These are phyloP conservation scores for Portevinia maculata DNA, from an alignment of 2,888 invertebrate species.

Conservation along the genomic window DNA sequence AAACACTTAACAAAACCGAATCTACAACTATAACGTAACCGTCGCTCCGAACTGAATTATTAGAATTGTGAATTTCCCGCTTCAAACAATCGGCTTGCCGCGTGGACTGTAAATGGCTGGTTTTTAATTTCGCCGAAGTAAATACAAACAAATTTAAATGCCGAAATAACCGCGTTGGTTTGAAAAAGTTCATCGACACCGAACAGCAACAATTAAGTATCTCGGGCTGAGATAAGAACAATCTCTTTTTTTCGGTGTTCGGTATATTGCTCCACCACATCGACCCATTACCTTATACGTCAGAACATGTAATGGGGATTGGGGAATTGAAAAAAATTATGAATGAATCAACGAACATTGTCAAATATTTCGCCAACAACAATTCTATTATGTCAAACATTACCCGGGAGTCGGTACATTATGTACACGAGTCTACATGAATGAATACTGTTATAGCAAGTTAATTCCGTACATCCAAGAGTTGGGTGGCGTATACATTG, in stretches of 20 bases:
- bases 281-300: conserved; percentile 4
- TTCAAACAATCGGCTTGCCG: not conserved
- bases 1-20: conserved; percentile 24
- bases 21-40: conserved; percentile 38
- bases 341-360: conserved; percentile 55
- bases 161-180: not conserved
- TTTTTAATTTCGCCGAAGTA: conserved; percentile 15
- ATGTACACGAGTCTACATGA: not conserved
- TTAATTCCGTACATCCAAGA: not conserved
- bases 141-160: not conserved
- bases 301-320: conserved; percentile 15
- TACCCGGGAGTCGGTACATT: not conserved
- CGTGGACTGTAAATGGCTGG: conserved; percentile 2
- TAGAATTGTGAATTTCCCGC: conserved; percentile 35
- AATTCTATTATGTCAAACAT: not conserved
- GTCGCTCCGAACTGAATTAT: conserved; percentile 35
- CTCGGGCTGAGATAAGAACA: conserved; percentile 35
- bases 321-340: conserved; percentile 10
- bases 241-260: conserved; percentile 11
- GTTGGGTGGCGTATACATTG: too few species aligned
- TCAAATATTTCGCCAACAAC: conserved; percentile 15
- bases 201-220: conserved; percentile 52
- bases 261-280: not conserved
- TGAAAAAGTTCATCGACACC: conserved; percentile 51
- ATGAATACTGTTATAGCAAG: not conserved